A percentile compares a stretch with the other conserved stretches of the same genome.
phyloP scores from a whole-genome alignment of 2,113 vertebrate genomes.

The Tringa solitaria region DNA sequence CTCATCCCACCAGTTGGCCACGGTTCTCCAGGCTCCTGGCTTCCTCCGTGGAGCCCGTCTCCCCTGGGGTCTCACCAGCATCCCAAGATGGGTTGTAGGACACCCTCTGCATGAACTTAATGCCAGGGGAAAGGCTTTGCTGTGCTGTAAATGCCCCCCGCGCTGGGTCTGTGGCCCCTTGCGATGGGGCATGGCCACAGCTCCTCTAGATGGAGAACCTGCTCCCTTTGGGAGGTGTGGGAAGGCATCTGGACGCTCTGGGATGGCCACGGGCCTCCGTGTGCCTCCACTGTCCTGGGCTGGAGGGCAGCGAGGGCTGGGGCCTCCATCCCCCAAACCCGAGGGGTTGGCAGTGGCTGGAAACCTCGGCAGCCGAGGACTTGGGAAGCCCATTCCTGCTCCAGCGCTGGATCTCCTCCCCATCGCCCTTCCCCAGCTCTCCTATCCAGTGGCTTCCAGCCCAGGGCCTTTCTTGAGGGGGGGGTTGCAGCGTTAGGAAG shows the following conservation, averaged over 20 bases:
- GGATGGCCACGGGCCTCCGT: background rate
- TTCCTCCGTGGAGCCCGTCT: background rate
- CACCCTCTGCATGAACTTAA: accelerated
- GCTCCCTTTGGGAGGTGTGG: background rate
- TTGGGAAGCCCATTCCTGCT: background rate
- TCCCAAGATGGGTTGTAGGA: accelerated
- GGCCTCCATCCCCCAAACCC: background rate
- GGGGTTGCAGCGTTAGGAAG: background rate
- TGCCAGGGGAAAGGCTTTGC: background rate
- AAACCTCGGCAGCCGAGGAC: accelerated
- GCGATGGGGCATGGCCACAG: accelerated
- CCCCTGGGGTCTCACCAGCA: background rate
- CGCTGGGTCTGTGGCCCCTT: background rate
- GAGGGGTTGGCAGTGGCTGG: background rate
- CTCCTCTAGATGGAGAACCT: background rate
- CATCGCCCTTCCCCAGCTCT: background rate
- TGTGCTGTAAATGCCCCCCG: accelerated
- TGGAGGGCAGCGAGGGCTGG: background rate
- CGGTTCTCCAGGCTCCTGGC: background rate
- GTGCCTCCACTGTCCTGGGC: accelerated
- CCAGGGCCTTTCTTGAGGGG: background rate
- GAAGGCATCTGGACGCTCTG: background rate
- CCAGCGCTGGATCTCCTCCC: background rate
- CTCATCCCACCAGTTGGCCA: accelerated
- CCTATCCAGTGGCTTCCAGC: background rate